A percentile compares a stretch with the other conserved stretches of the same genome.
Conservation (phyloP, 1,140 invertebrate species). For the Tetraneura akinire region DNA sequence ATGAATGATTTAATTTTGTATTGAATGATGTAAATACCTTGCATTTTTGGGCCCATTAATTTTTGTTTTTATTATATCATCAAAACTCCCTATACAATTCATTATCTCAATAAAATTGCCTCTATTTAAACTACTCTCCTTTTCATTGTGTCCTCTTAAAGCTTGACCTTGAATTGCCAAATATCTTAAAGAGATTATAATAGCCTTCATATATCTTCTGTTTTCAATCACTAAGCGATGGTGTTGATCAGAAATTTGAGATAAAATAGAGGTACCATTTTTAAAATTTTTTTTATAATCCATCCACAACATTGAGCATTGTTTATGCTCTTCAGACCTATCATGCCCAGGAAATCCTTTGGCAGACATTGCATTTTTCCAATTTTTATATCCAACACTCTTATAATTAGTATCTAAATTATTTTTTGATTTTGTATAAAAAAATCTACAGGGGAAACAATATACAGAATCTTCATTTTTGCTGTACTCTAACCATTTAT, state of each 20-base stretch:
- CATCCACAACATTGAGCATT: neutral
- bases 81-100: neutral
- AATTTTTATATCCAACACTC: neutral
- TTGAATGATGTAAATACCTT: neutral
- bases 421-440: neutral
- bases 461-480: neutral
- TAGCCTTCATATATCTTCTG: neutral
- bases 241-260: neutral
- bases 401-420: neutral
- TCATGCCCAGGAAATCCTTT: neutral
- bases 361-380: neutral
- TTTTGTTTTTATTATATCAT: neutral
- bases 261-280: neutral
- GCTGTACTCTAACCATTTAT: neutral
- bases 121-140: neutral
- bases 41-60: neutral
- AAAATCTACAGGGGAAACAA: conserved; percentile 2
- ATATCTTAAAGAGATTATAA: neutral
- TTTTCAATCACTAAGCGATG: neutral
- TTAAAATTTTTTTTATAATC: neutral
- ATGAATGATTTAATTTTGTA: neutral
- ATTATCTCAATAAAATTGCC: neutral
- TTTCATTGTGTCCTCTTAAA: neutral
- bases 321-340: neutral
- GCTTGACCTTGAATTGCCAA: neutral